These are phyloP conservation scores for Phainopepla nitens DNA, from an alignment of 2,113 vertebrate species.

Conservation along the genomic window DNA sequence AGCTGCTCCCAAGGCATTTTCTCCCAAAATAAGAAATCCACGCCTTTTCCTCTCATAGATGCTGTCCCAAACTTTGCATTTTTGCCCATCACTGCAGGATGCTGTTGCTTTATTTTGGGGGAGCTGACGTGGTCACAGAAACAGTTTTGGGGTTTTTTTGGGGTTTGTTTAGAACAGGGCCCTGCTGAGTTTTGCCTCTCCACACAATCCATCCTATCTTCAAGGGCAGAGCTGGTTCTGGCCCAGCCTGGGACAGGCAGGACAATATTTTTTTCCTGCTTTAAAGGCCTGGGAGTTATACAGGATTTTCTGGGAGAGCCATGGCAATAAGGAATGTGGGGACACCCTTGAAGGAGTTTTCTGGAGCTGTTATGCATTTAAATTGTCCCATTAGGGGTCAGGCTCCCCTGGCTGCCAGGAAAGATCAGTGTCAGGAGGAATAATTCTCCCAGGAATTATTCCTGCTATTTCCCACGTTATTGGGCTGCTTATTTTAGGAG, in stretches of 20 bases:
- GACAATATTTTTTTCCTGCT: background rate
- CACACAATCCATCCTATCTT: background rate
- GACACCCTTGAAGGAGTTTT: slow-evolving; percentile 54
- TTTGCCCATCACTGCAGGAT: fast-evolving
- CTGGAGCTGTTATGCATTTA: slow-evolving; percentile 76
- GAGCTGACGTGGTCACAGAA: background rate
- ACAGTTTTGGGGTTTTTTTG: fast-evolving
- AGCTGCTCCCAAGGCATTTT: background rate
- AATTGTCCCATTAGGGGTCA: slow-evolving; percentile 71
- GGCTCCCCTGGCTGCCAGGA: slow-evolving; percentile 33
- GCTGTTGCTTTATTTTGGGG: background rate
- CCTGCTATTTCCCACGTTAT: slow-evolving; percentile 23
- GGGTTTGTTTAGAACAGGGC: background rate
- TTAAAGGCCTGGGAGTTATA: slow-evolving; percentile 33
- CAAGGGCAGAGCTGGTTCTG: background rate
- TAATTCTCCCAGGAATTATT: slow-evolving; percentile 5
- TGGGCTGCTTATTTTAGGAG: background rate
- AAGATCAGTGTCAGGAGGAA: slow-evolving; percentile 40
- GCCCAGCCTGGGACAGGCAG: background rate
- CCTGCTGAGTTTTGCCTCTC: background rate
- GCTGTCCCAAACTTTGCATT: background rate
- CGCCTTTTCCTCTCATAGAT: background rate
- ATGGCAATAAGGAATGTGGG: slow-evolving; percentile 62
- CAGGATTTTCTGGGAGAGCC: slow-evolving; percentile 67
- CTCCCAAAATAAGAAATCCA: background rate